These are phyloP conservation scores for Periophthalmodon schlosseri DNA, from an alignment of 2,113 vertebrate genomes.

Conservation along the genomic window DNA sequence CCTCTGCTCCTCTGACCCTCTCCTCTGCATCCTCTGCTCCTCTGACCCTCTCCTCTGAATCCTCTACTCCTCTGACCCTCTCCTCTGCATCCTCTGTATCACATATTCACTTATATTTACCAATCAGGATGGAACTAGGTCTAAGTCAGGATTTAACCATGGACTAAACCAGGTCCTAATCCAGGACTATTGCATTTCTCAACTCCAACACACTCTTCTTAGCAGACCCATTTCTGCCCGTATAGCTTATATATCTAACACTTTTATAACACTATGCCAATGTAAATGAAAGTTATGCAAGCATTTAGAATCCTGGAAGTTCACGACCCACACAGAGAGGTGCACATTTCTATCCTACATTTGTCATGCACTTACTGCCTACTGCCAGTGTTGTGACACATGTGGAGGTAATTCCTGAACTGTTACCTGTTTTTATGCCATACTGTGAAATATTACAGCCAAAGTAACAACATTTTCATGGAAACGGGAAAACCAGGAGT, in stretches of 20 bases:
- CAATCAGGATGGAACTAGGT: not conserved
- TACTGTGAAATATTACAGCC: no score
- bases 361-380: conserved; percentile 3
- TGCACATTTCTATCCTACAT: not conserved
- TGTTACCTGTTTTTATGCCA: no score
- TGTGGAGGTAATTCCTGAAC: no score
- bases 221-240: not conserved
- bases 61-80: not conserved
- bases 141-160: not conserved
- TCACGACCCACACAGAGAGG: not conserved
- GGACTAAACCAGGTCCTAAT: not conserved
- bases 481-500: no score
- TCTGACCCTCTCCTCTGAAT: not conserved
- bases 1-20: no score
- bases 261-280: not conserved
- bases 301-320: not conserved
- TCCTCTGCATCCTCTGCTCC: not conserved
- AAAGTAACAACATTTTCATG: no score
- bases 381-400: no score
- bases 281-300: not conserved
- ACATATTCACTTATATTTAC: no score
- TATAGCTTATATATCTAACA: not conserved
- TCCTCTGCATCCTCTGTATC: not conserved
- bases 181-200: not conserved
- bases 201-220: not conserved